Evolutionary conservation across 1,140 invertebrate species (phyloP).

Genomic region (Zophobas atratus): DNA sequence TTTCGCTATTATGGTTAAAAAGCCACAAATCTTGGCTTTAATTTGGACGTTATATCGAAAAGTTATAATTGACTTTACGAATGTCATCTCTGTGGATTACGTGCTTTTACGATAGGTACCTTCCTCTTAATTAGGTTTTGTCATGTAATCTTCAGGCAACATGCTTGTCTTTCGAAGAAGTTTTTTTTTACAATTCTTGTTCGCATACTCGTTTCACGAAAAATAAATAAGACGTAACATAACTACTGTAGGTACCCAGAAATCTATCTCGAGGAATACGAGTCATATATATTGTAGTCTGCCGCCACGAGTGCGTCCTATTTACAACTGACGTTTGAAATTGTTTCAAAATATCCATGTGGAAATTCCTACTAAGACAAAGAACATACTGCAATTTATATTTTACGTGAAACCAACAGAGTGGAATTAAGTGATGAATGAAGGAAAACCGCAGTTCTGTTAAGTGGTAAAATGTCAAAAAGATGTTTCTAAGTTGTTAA

Average conservation of each 20-base stretch:
- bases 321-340: neutral
- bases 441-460: conserved; percentile 2
- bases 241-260: no score
- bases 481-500: neutral
- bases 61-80: neutral
- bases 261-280: no score
- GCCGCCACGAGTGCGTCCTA: neutral
- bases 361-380: neutral
- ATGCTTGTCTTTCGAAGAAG: no score
- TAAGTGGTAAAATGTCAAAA: neutral
- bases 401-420: conserved; percentile 9
- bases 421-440: neutral
- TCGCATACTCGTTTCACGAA: no score
- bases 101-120: no score
- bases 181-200: neutral
- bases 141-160: no score
- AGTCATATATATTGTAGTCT: no score
- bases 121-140: no score
- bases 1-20: conserved; percentile 35
- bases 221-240: no score
- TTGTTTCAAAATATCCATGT: conserved; percentile 14
- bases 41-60: conserved; percentile 21
- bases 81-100: neutral
- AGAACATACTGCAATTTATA: neutral
- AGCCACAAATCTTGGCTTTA: conserved; percentile 25